phyloP scores from a whole-genome alignment of 2,888 invertebrate genomes.

The Drosophila tanythrix region DNA sequence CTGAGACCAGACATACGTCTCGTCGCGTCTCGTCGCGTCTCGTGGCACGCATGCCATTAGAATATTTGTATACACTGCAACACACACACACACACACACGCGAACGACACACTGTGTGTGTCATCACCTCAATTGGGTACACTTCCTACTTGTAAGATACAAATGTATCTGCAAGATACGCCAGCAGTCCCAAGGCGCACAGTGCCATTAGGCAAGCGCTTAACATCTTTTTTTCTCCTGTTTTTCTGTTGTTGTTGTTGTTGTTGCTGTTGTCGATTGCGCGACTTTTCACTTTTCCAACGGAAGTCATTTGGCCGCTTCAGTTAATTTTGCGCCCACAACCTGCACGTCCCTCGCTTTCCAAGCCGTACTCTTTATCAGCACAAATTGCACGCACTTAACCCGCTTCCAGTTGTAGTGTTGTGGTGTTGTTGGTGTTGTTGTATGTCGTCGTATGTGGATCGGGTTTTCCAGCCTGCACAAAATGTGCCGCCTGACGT shows the following conservation, averaged over 20 bases:
- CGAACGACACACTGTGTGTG: conserved; percentile 66
- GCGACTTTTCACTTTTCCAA: conserved; percentile 72
- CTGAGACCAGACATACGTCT: conserved; percentile 34
- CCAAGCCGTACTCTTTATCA: conserved; percentile 62
- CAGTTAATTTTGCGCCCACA: conserved; percentile 46
- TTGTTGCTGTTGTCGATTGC: conserved; percentile 31
- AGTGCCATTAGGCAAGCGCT: conserved; percentile 64
- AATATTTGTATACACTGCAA: conserved; percentile 69
- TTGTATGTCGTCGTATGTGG: conserved; percentile 44
- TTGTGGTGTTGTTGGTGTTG: conserved; percentile 16
- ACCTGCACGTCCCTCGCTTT: conserved; percentile 1
- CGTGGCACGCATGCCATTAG: conserved; percentile 72
- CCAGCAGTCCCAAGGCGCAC: conserved; percentile 11
- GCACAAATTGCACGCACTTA: conserved; percentile 80
- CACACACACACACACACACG: background rate
- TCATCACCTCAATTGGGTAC: conserved; percentile 83
- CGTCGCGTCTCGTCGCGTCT: conserved; percentile 38
- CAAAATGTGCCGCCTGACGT: conserved; percentile 34
- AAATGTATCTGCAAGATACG: conserved; percentile 63
- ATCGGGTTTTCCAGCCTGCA: conserved; percentile 60
- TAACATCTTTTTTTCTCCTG: conserved; percentile 22
- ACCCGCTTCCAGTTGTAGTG: conserved; percentile 72
- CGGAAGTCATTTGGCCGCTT: conserved; percentile 72
- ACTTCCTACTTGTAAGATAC: conserved; percentile 83
- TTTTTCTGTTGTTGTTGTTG: background rate